Percentiles rank a stretch among this genome's conserved stretches.
Evolutionary conservation across 1,140 invertebrate species (phyloP).

Genomic region (Bombus affinis): DNA sequence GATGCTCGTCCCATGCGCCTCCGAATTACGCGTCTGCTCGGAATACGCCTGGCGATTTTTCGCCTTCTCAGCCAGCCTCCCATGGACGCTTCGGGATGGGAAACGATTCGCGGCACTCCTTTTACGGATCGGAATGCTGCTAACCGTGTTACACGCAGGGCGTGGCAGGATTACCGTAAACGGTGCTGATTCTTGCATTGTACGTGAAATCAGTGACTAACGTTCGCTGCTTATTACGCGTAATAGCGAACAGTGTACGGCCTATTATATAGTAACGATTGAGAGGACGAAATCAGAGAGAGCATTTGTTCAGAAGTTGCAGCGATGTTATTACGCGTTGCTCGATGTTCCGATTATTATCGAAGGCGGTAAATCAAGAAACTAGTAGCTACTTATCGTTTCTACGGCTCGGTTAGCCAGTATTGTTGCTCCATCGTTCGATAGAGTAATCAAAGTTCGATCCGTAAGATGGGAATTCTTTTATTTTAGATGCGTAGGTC

Average conservation of each 20-base stretch:
- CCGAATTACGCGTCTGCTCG: background rate
- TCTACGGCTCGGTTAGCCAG: too few species aligned
- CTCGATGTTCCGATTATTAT: too few species aligned
- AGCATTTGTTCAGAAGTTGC: too few species aligned
- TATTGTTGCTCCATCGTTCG: too few species aligned
- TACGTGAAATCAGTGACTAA: slow-evolving; percentile 8
- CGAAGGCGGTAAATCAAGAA: too few species aligned
- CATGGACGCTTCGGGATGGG: background rate
- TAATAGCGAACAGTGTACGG: background rate
- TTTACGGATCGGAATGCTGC: background rate
- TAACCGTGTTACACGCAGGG: background rate
- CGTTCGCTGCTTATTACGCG: background rate
- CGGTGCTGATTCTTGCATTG: slow-evolving; percentile 13
- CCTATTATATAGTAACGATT: background rate
- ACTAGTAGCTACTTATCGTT: too few species aligned
- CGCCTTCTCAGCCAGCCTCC: background rate
- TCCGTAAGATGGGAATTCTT: too few species aligned
- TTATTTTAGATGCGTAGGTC: too few species aligned
- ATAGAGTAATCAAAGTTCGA: too few species aligned
- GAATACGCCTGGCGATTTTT: background rate
- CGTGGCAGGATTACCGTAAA: slow-evolving; percentile 34
- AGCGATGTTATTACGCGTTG: too few species aligned
- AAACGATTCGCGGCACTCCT: background rate
- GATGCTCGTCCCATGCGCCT: background rate
- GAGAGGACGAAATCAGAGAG: background rate